Base-by-base conservation (phyloP, 2,888 invertebrate species). In the Lathronympha strigana region DNA sequence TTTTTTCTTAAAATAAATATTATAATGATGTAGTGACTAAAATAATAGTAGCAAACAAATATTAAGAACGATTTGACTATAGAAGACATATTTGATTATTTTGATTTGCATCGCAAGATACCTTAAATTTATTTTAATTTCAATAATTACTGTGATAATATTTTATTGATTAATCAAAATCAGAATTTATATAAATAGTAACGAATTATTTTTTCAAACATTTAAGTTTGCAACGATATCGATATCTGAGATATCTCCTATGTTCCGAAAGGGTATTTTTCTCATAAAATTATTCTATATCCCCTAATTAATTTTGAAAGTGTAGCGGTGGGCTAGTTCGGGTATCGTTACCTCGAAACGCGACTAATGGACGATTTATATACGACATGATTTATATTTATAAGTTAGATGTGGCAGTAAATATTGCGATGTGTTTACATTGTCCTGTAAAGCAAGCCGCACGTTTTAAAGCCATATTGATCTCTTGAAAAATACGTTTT, bases 391-490 rank as follows among this genome's bases (percentile, higher is more conserved):
- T 74, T 72, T 73, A 73, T 72, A 69, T 74, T 72, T 73, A 73
- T 85, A 83, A 83, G 83, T 83, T 82, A 83, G 77, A 79, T 74
- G 81, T 78, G 86, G 83, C 86, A 80, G 76, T 79, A 74, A 71
- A 70, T 73, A 75, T 77, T 75, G 78, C 81, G 78, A 72, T 81
- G 72, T 75, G 71, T 77, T 75, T 77, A 82, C 78, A 79, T 79
- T 77, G 81, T 83, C 82, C 79, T 79, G 63, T 78, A 77, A 82
- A 76, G 81, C 81, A 76, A 83, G 78, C 79, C 81, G 80, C 82
- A 81, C 76, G 78, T 75, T 75, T 73, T 79, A 79, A 84, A 85
- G 87, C 87, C 88, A 89, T 88, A 88, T 84, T 90, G 91, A 91
- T 91, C 91, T 91, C 90, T 87, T 84, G 80, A 71, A 69, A 77